These are phyloP conservation scores for Automeris io DNA, from an alignment of 2,888 invertebrate genomes.

Conservation along the genomic window DNA sequence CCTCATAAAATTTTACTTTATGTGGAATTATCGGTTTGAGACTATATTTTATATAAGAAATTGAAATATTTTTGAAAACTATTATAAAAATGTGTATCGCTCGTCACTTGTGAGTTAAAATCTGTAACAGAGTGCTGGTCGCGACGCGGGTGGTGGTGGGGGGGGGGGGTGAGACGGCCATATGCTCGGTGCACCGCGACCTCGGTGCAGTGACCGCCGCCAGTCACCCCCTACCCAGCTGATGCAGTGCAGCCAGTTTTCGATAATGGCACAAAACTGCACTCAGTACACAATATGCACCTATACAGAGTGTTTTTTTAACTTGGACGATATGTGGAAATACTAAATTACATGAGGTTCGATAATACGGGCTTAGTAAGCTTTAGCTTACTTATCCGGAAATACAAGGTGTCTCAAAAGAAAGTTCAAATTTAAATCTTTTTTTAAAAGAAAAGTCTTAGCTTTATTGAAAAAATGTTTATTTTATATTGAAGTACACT, in stretches of 20 bases:
- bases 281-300: background rate
- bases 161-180: constrained; percentile 36
- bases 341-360: too few species aligned
- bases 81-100: constrained; percentile 12
- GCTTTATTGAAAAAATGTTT: too few species aligned
- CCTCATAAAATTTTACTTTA: too few species aligned
- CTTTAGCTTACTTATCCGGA: too few species aligned
- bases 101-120: constrained; percentile 24
- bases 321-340: too few species aligned
- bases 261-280: constrained; percentile 26
- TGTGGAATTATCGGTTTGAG: too few species aligned
- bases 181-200: constrained; percentile 58
- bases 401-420: too few species aligned
- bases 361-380: too few species aligned
- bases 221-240: constrained; percentile 14
- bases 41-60: too few species aligned
- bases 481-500: too few species aligned
- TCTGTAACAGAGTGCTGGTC: constrained; percentile 21
- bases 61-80: background rate
- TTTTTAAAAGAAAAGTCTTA: too few species aligned
- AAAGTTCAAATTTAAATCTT: too few species aligned
- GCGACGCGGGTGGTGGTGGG: constrained; percentile 16
- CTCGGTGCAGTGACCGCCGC: constrained; percentile 55
- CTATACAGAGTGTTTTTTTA: background rate
- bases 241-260: constrained; percentile 24